These are phyloP conservation scores for Pelecanoides urinatrix DNA, from an alignment of 2,113 vertebrate species.

Conservation along the genomic window DNA sequence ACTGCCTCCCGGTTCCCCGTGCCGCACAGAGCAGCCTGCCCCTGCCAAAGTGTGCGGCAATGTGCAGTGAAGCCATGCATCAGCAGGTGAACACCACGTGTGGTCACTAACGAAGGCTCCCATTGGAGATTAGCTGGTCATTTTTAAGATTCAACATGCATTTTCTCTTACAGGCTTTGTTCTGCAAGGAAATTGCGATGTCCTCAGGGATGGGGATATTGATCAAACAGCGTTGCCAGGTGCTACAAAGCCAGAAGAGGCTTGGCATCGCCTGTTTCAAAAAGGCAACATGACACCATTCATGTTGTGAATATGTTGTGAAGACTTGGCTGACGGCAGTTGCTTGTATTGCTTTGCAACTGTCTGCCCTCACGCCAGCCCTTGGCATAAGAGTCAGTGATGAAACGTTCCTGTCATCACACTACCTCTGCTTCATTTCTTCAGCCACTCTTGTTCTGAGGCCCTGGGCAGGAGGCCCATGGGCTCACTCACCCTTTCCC, in stretches of 20 bases:
- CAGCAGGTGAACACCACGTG: not conserved
- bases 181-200: not conserved
- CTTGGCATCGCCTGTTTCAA: not conserved
- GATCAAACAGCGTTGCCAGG: not conserved
- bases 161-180: not conserved
- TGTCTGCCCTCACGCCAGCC: not conserved
- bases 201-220: not conserved
- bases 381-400: not conserved
- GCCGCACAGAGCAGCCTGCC: not conserved
- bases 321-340: not conserved
- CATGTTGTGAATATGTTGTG: not conserved
- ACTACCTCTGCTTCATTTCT: not conserved
- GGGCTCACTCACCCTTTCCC: not conserved
- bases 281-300: not conserved
- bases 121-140: fast-evolving
- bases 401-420: not conserved
- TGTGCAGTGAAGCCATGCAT: not conserved
- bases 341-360: not conserved
- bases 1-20: not conserved
- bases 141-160: not conserved
- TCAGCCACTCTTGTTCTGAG: not conserved
- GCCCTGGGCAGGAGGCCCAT: not conserved
- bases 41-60: not conserved
- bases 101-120: not conserved
- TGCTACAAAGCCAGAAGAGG: not conserved